Conservation (phyloP, 2,888 invertebrate genomes). For the Lepidocyrtinus sp. region DNA sequence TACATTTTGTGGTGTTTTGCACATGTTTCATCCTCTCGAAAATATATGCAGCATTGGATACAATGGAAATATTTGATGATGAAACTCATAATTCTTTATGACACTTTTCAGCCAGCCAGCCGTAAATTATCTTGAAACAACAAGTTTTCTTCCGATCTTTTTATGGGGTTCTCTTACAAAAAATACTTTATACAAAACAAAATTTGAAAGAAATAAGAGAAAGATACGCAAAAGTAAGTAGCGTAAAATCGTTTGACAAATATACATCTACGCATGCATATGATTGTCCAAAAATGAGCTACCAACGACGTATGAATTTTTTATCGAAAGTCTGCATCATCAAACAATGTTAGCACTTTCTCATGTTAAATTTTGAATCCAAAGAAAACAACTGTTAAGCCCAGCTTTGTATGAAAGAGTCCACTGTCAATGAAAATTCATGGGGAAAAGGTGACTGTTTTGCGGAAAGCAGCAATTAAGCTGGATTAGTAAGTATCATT, state of each 20-base stretch:
- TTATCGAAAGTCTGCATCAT: no score
- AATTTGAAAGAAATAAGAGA: not conserved
- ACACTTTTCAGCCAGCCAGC: slow-evolving; percentile 57
- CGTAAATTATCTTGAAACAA: slow-evolving; percentile 59
- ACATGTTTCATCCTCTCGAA: not conserved
- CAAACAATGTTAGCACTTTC: no score
- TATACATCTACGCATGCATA: slow-evolving; percentile 1
- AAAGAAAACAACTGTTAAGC: no score
- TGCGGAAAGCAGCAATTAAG: no score
- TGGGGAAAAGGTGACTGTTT: no score
- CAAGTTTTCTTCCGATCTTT: slow-evolving; percentile 35
- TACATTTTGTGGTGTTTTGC: no score
- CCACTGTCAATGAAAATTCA: no score
- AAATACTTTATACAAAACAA: slow-evolving; percentile 12
- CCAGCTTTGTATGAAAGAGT: no score
- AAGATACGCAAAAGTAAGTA: slow-evolving; percentile 7
- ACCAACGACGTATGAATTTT: no score
- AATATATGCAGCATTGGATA: slow-evolving; percentile 1
- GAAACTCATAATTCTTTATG: slow-evolving; percentile 62
- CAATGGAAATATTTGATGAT: slow-evolving; percentile 56
- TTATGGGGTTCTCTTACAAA: not conserved
- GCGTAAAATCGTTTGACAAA: slow-evolving; percentile 12
- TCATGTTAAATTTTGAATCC: no score
- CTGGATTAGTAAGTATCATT: no score
- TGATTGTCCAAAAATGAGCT: no score